Conservation (phyloP, 2,888 invertebrate genomes). For the Nymphalis urticae region DNA sequence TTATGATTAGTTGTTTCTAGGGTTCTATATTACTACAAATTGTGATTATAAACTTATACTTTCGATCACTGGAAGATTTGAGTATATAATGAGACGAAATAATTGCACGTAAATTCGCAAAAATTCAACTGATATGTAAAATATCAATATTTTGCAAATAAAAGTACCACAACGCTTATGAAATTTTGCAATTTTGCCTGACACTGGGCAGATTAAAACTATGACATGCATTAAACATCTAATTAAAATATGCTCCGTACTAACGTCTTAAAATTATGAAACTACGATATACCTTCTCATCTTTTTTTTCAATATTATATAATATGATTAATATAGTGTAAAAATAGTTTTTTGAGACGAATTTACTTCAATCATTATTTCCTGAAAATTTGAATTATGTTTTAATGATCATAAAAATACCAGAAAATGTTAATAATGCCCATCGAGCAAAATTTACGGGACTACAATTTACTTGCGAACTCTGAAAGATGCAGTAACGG, state of each 20-base stretch:
- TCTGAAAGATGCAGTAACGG: not conserved
- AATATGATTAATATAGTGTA: conserved; percentile 57
- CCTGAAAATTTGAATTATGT: conserved; percentile 42
- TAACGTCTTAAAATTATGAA: conserved; percentile 72
- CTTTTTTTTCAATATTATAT: conserved; percentile 67
- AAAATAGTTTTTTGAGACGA: conserved; percentile 72
- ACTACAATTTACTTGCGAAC: conserved; percentile 31
- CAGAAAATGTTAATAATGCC: conserved; percentile 66
- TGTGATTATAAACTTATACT: conserved; percentile 22
- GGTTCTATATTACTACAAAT: conserved; percentile 18
- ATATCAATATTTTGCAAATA: conserved; percentile 57
- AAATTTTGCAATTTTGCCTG: conserved; percentile 51
- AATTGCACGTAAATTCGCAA: conserved; percentile 33
- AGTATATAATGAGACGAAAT: conserved; percentile 28
- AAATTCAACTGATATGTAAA: conserved; percentile 59
- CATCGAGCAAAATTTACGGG: conserved; percentile 51
- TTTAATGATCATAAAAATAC: conserved; percentile 44
- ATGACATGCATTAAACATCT: conserved; percentile 77
- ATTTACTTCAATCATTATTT: conserved; percentile 55
- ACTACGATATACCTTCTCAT: conserved; percentile 74
- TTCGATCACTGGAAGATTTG: conserved; percentile 17
- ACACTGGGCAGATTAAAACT: conserved; percentile 68
- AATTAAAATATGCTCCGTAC: conserved; percentile 76
- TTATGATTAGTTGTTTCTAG: conserved; percentile 6
- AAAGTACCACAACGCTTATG: conserved; percentile 50